Percentiles rank a stretch among this genome's conserved stretches.
These are phyloP conservation scores for Erinaceus europaeus DNA, from an alignment of 2,113 vertebrate genomes.

Conservation along the genomic window DNA sequence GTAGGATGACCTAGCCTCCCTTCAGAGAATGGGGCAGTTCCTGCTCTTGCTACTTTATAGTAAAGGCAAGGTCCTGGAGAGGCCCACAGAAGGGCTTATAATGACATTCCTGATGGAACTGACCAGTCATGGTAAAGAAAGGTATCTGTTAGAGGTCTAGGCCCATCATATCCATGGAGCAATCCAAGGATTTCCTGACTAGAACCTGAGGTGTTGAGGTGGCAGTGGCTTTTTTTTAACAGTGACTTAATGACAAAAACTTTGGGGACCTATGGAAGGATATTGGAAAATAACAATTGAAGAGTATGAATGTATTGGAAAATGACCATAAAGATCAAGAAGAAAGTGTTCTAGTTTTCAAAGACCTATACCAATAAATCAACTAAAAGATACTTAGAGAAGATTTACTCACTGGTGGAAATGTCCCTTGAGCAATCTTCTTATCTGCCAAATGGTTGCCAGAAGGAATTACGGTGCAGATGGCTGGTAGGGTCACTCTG, in stretches of 20 bases:
- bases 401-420: background rate
- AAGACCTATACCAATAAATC: background rate
- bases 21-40: too few relatives aligned
- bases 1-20: too few relatives aligned
- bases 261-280: background rate
- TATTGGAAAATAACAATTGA: background rate
- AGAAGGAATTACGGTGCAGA: background rate
- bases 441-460: background rate
- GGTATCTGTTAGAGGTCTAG: too few relatives aligned
- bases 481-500: background rate
- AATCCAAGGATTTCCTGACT: too few relatives aligned
- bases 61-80: too few relatives aligned
- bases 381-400: background rate
- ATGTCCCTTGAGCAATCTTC: background rate
- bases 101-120: too few relatives aligned
- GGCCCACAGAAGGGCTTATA: too few relatives aligned
- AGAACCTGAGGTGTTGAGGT: too few relatives aligned
- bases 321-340: background rate
- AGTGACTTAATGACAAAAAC: background rate
- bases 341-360: slow-evolving; percentile 4
- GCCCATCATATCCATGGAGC: too few relatives aligned
- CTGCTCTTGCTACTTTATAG: too few relatives aligned
- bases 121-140: too few relatives aligned
- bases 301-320: background rate
- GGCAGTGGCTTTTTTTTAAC: background rate